A percentile compares a stretch with the other conserved stretches of the same genome.
These are phyloP conservation scores for Monopterus albus DNA, from an alignment of 2,113 vertebrate species.

Conservation along the genomic window DNA sequence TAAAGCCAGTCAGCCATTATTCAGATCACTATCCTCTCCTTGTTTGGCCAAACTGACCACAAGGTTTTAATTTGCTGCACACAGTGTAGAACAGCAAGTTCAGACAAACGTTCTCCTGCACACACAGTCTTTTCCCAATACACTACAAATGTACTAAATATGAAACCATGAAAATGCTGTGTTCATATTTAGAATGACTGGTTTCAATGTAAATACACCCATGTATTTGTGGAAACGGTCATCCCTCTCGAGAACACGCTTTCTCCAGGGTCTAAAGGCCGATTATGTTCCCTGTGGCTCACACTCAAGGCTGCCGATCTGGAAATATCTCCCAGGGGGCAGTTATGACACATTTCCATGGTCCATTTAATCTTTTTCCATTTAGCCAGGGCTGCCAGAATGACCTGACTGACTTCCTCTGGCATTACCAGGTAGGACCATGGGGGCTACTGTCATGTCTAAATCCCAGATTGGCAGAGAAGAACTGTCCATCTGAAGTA, in stretches of 20 bases:
- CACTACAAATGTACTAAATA: not conserved
- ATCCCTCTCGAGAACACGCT: slow-evolving; percentile 28
- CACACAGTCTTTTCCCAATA: no score
- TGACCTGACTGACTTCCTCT: slow-evolving; percentile 25
- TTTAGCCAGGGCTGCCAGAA: slow-evolving; percentile 4
- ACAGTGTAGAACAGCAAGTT: slow-evolving; percentile 33
- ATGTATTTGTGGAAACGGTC: slow-evolving; percentile 26
- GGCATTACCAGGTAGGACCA: slow-evolving; percentile 6
- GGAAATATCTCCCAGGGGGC: slow-evolving; percentile 38
- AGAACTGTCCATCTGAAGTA: not conserved
- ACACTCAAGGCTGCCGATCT: slow-evolving; percentile 24
- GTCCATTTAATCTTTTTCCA: slow-evolving; percentile 28
- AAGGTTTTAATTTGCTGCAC: slow-evolving; percentile 45
- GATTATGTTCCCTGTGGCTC: slow-evolving; percentile 16
- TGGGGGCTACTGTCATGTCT: not conserved
- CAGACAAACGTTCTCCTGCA: slow-evolving; percentile 22
- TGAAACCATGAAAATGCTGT: not conserved
- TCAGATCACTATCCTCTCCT: slow-evolving; percentile 60
- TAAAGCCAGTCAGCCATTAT: slow-evolving; percentile 20
- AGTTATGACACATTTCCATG: slow-evolving; percentile 45
- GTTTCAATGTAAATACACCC: slow-evolving; percentile 16
- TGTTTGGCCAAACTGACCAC: slow-evolving; percentile 66
- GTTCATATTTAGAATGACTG: not conserved
- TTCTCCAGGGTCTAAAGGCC: slow-evolving; percentile 12
- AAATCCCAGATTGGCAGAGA: not conserved